phyloP scores from a whole-genome alignment of 2,888 invertebrate genomes.

The Eupithecia centaureata region DNA sequence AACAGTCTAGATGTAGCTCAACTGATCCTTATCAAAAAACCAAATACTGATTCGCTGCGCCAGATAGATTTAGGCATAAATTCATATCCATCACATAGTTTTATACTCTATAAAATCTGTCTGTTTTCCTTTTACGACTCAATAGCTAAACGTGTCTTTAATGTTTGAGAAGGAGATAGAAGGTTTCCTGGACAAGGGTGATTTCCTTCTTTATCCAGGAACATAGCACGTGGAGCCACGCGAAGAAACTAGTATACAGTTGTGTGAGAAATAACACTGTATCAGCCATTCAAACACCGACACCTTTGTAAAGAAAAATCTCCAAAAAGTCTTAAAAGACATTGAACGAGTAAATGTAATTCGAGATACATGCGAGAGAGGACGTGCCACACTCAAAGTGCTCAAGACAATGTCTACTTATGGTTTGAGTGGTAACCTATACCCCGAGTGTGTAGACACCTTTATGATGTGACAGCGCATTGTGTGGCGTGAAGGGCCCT shows the following conservation, averaged over 20 bases:
- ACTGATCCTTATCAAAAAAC: no score
- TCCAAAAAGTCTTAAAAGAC: conserved; percentile 28
- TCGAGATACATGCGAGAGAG: conserved; percentile 31
- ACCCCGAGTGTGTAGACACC: conserved; percentile 31
- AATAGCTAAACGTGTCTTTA: neutral
- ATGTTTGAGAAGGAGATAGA: neutral
- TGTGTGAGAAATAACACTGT: neutral
- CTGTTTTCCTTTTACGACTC: neutral
- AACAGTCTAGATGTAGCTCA: no score
- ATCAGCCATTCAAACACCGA: neutral
- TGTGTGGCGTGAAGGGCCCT: conserved; percentile 19
- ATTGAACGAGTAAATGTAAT: conserved; percentile 38
- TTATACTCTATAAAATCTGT: no score
- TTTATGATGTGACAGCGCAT: conserved; percentile 28
- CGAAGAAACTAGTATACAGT: neutral
- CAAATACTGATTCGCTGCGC: no score
- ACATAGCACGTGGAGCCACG: neutral
- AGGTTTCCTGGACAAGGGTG: neutral
- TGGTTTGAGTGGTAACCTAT: conserved; percentile 32
- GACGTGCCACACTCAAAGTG: conserved; percentile 42
- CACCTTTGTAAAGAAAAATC: neutral
- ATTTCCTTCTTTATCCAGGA: neutral
- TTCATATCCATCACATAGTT: no score
- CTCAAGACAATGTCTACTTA: conserved; percentile 47
- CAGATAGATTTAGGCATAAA: no score